Percentiles rank a stretch among this genome's conserved stretches.
Conservation (phyloP, 2,888 invertebrate species). For the Hyposoter dolosus region DNA sequence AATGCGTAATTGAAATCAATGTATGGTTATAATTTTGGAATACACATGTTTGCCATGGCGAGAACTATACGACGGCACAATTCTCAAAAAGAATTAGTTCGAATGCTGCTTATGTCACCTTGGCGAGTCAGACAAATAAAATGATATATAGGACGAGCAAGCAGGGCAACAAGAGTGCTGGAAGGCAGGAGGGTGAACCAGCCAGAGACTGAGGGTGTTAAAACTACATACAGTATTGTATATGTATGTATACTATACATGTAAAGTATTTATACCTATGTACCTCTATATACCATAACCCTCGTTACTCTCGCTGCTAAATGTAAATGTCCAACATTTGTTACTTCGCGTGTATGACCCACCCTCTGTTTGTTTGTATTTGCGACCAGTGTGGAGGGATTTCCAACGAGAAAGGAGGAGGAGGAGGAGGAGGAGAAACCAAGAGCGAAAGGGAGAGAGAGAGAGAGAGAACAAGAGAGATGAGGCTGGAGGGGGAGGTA, state of each 20-base stretch:
- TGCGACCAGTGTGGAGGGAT: conserved; percentile 72
- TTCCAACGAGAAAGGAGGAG: conserved; percentile 33
- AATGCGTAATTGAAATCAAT: not conserved
- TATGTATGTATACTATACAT: conserved; percentile 17
- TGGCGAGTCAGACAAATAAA: conserved; percentile 23
- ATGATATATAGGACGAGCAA: conserved; percentile 24
- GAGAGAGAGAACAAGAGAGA: conserved; percentile 28
- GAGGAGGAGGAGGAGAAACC: conserved; percentile 11
- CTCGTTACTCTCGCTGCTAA: conserved; percentile 77
- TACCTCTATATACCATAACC: conserved; percentile 45
- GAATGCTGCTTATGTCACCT: not conserved
- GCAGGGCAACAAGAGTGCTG: conserved; percentile 48
- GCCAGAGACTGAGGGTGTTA: conserved; percentile 29
- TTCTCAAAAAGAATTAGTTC: not conserved
- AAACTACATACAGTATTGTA: conserved; percentile 1
- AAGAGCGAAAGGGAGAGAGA: conserved; percentile 22
- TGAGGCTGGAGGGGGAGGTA: not conserved
- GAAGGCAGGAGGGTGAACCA: conserved; percentile 49
- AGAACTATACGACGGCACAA: not conserved
- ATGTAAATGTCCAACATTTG: conserved; percentile 84
- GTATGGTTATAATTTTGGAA: not conserved
- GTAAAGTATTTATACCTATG: conserved; percentile 39
- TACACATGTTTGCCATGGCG: not conserved
- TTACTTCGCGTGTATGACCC: conserved; percentile 82
- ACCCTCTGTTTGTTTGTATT: conserved; percentile 80